Evolutionary conservation across 2,888 invertebrate genomes (phyloP).

Genomic region (Sussaba pulchella): DNA sequence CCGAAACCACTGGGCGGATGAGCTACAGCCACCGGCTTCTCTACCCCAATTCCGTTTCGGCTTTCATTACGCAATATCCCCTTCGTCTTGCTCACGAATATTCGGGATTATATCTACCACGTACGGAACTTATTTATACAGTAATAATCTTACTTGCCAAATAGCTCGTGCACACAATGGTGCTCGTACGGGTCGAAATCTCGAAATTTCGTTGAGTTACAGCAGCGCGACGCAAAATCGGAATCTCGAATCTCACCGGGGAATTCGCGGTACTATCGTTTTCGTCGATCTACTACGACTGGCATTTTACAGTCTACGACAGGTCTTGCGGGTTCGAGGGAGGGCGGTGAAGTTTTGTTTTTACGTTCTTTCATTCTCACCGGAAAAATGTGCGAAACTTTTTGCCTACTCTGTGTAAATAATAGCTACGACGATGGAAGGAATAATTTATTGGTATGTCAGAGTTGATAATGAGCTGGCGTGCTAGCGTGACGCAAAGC

Average conservation of each 20-base stretch:
- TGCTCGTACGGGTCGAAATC: neutral
- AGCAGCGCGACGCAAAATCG: constrained; percentile 10
- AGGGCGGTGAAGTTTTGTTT: too few species aligned
- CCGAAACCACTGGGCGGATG: constrained; percentile 52
- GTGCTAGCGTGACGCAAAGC: too few species aligned
- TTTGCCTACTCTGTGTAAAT: too few species aligned
- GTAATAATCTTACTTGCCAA: constrained; percentile 82
- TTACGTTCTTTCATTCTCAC: too few species aligned
- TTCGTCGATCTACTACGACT: too few species aligned
- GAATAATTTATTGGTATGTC: too few species aligned
- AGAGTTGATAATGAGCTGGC: too few species aligned
- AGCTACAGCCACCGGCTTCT: constrained; percentile 52
- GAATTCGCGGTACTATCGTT: too few species aligned
- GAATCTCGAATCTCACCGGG: constrained; percentile 23
- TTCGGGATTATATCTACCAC: constrained; percentile 59
- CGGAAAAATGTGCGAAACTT: too few species aligned
- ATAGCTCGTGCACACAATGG: constrained; percentile 77
- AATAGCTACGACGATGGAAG: too few species aligned
- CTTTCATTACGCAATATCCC: constrained; percentile 45
- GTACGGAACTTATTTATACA: constrained; percentile 81
- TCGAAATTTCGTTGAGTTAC: constrained; percentile 32
- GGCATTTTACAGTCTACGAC: too few species aligned
- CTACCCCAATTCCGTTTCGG: constrained; percentile 8
- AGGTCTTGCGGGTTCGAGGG: too few species aligned
- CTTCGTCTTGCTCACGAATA: constrained; percentile 32